phyloP scores from a whole-genome alignment of 1,140 invertebrate species.

The Tyrophagus putrescentiae region DNA sequence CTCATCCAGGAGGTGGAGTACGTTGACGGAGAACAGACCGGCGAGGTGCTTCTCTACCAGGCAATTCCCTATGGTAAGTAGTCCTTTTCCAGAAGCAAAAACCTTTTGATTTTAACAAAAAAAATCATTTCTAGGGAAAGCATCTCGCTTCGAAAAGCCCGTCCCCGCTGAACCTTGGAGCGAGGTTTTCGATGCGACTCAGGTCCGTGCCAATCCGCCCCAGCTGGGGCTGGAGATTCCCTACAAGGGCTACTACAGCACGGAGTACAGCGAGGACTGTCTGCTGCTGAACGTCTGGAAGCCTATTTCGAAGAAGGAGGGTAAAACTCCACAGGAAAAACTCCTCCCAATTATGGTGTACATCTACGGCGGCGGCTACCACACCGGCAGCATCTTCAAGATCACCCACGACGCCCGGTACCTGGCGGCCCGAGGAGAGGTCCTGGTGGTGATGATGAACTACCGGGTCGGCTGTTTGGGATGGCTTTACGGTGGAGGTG shows the following conservation, averaged over 20 bases:
- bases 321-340: too few species aligned
- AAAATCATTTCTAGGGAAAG: too few species aligned
- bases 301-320: too few species aligned
- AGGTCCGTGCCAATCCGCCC: neutral
- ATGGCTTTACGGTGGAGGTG: conserved; percentile 45
- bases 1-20: too few species aligned
- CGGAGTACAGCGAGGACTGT: neutral
- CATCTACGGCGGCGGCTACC: conserved; percentile 43
- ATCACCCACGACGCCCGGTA: conserved; percentile 48
- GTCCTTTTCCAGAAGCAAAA: too few species aligned
- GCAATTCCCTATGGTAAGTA: too few species aligned
- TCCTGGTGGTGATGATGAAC: conserved; percentile 36
- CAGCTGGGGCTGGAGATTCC: neutral
- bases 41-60: too few species aligned
- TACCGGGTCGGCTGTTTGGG: conserved; percentile 48
- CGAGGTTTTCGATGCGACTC: neutral
- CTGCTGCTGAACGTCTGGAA: neutral
- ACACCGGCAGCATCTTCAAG: conserved; percentile 31
- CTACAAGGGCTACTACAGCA: neutral
- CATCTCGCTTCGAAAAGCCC: too few species aligned
- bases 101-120: too few species aligned
- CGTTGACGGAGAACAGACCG: too few species aligned
- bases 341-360: too few species aligned
- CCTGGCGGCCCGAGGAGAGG: conserved; percentile 57
- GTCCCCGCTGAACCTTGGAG: too few species aligned